These are phyloP conservation scores for Phocides pigmalion DNA, from an alignment of 1,140 invertebrate species.

Conservation along the genomic window DNA sequence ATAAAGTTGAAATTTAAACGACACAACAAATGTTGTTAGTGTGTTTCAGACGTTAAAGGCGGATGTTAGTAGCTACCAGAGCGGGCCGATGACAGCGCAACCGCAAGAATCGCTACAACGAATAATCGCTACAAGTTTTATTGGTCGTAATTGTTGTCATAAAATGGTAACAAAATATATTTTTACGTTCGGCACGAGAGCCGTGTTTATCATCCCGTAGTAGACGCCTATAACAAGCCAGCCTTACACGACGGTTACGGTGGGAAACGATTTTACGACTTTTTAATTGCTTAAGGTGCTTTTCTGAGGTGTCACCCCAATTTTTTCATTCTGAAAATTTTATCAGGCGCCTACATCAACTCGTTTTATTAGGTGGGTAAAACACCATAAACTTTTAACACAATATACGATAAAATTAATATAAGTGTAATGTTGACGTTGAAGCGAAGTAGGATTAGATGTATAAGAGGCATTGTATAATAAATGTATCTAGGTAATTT, in stretches of 20 bases:
- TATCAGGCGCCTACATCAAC: constrained; percentile 4
- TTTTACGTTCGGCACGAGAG: constrained; percentile 79
- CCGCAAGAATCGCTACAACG: constrained; percentile 75
- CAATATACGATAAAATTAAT: not conserved
- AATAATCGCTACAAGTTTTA: constrained; percentile 80
- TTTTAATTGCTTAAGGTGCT: constrained; percentile 71
- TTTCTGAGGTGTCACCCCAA: constrained; percentile 45
- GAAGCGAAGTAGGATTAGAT: not conserved
- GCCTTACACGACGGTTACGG: constrained; percentile 64
- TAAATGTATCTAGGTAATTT: too few species aligned
- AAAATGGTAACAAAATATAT: constrained; percentile 82
- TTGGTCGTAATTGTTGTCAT: constrained; percentile 82
- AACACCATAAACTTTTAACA: not conserved
- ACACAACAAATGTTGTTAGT: constrained; percentile 1
- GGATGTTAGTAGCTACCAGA: constrained; percentile 49
- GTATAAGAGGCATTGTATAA: too few species aligned
- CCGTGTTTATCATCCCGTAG: constrained; percentile 75
- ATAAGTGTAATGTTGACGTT: not conserved
- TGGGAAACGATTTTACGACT: constrained; percentile 70
- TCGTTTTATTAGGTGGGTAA: not conserved
- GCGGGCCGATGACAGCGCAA: constrained; percentile 66
- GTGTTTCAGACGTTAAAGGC: constrained; percentile 12
- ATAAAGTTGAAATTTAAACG: constrained; percentile 39
- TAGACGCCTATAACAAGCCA: constrained; percentile 57
- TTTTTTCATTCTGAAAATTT: constrained; percentile 8